Evolutionary conservation across 2,888 invertebrate genomes (phyloP).

Genomic region (Ypsolopha scabrella): DNA sequence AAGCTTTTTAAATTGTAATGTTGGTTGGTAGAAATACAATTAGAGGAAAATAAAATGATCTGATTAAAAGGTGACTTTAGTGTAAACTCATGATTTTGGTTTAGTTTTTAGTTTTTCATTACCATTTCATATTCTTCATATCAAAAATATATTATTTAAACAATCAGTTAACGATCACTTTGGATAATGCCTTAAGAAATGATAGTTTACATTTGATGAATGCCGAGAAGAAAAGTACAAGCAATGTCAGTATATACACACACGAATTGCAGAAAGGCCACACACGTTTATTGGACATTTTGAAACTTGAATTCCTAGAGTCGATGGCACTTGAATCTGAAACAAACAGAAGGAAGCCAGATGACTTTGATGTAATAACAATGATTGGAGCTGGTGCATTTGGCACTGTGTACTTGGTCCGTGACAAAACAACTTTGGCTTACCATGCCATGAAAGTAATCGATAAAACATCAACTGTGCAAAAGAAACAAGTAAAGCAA

Average conservation of each 20-base stretch:
- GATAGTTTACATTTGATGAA: no score
- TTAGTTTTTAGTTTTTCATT: no score
- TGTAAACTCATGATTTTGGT: no score
- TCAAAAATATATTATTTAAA: no score
- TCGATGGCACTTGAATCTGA: constrained; percentile 14
- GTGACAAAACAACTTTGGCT: constrained; percentile 68
- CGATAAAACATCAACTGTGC: constrained; percentile 84
- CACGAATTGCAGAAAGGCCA: constrained; percentile 29
- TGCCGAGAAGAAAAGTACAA: no score
- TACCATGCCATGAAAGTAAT: constrained; percentile 90
- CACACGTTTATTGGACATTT: constrained; percentile 30
- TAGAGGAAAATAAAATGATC: no score
- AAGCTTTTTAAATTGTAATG: no score
- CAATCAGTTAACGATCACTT: no score
- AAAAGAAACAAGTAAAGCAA: constrained; percentile 85
- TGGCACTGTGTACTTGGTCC: constrained; percentile 81
- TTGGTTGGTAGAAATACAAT: no score
- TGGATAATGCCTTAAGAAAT: no score
- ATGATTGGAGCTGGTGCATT: constrained; percentile 89
- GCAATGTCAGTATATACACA: constrained; percentile 13
- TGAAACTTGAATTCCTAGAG: constrained; percentile 38
- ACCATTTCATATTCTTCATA: no score
- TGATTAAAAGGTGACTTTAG: no score
- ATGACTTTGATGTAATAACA: constrained; percentile 79
- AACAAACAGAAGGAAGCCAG: constrained; percentile 13